These are phyloP conservation scores for Protosalanx chinensis DNA, from an alignment of 2,797 vertebrate genomes.

Conservation along the genomic window DNA sequence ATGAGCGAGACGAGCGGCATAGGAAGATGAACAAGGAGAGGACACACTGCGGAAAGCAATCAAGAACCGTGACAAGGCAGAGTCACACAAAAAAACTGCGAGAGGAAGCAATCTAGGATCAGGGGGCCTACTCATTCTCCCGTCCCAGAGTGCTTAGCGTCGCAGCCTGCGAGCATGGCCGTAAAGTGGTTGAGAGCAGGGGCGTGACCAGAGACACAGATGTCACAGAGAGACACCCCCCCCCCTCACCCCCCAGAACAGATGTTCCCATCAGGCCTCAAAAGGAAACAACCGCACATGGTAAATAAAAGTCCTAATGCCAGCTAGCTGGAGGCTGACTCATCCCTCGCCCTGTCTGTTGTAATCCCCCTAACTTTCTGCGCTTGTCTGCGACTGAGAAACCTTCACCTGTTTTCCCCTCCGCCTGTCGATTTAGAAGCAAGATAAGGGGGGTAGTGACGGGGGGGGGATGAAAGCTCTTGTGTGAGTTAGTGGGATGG, in stretches of 20 bases:
- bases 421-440: no score
- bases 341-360: neutral
- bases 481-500: no score
- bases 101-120: neutral
- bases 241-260: neutral
- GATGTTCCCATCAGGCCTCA: slow-evolving; percentile 2
- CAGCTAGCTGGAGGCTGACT: neutral
- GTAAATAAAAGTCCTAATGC: neutral
- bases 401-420: neutral
- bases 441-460: no score
- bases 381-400: neutral
- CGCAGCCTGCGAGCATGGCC: neutral
- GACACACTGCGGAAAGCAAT: neutral
- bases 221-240: no score
- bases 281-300: neutral
- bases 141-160: neutral
- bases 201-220: slow-evolving; percentile 13
- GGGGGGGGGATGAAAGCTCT: no score
- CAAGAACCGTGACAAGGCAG: neutral
- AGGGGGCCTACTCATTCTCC: neutral
- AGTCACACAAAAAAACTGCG: neutral
- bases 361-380: neutral
- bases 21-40: neutral
- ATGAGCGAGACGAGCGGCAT: neutral
- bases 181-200: neutral